phyloP scores from a whole-genome alignment of 2,888 invertebrate species.

The Sesamia inferens region DNA sequence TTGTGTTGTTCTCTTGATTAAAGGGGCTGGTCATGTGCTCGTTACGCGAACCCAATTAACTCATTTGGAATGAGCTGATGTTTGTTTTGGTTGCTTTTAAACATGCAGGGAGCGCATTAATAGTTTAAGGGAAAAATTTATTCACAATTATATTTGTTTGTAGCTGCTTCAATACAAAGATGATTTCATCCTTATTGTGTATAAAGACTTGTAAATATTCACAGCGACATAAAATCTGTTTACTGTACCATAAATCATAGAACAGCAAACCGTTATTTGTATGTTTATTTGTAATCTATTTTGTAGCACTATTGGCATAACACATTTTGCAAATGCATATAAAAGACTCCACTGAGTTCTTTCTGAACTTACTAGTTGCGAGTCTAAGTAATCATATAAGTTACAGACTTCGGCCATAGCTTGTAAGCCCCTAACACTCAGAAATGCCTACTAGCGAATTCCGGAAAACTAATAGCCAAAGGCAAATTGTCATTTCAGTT shows the following conservation, averaged over 20 bases:
- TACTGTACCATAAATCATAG: constrained; percentile 25
- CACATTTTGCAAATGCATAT: constrained; percentile 43
- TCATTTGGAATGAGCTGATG: constrained; percentile 17
- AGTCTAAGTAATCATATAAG: constrained; percentile 41
- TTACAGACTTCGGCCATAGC: constrained; percentile 26
- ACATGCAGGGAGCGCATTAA: not conserved
- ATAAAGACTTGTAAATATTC: constrained; percentile 3
- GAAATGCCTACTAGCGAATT: constrained; percentile 47
- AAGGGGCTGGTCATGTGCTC: constrained; percentile 13
- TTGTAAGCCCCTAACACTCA: constrained; percentile 36
- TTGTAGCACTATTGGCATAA: constrained; percentile 23
- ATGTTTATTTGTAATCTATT: constrained; percentile 46
- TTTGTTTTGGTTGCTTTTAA: constrained; percentile 31
- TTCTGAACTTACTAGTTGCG: constrained; percentile 31
- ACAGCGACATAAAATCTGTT: constrained; percentile 5
- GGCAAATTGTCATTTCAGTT: constrained; percentile 81
- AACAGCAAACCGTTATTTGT: constrained; percentile 28
- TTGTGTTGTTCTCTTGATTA: constrained; percentile 16
- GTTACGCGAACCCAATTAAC: constrained; percentile 27
- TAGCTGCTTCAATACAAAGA: not conserved
- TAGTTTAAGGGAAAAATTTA: not conserved
- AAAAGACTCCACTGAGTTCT: constrained; percentile 25
- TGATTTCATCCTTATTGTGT: not conserved
- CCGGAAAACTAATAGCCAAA: constrained; percentile 68
- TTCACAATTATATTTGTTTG: not conserved